Base-by-base conservation (phyloP, 2,888 invertebrate species). In the Aplocera efformata region DNA sequence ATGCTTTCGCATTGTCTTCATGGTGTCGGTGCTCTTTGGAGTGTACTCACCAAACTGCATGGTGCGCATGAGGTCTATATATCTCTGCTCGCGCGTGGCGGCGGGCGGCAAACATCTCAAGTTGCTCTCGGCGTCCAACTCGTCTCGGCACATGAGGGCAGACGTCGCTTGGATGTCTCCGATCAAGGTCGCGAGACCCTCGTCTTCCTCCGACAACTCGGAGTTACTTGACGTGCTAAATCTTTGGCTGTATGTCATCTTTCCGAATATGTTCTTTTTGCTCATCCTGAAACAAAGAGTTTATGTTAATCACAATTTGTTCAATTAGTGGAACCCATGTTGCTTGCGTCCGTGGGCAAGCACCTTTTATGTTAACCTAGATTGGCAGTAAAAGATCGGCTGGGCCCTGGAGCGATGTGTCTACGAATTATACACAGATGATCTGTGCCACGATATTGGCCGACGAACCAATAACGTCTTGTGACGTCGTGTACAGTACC, bases 11-110 rank as follows among this genome's bases (percentile, higher is more conserved):
- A 3, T 3, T 6, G n/a, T n/a, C 4, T 6, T 22, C 4, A 7
- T 7, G 4, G 22, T 22, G 1, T 6, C n/a, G 22, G 22, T n/a
- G 6, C 22, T 5, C 7, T 1, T 1, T 22, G 1, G n/a, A 13
- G 13, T 20, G 8, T 2, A 47, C 60, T 23, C 65, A 95, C 95
- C 94, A 78, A 97, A 98, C 84, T 97, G 97, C 60, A 97, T 85
- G 65, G 92, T 92, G 64, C 94, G 94, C 96, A 98, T 96, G 49
- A 96, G 91, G 64, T 93, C 93, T 52, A 97, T 89, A 82, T 98
- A 98, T 35, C 94, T 90, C 53, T 82, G 77, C 65, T 88, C 88
- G 13, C 88, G 62, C 10, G 80, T 68, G 44, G 79, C 83, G 7
- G 73, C 72, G 42, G 72, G 63, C 33, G 74, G 66, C 39, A 77